These are phyloP conservation scores for Protosalanx chinensis DNA, from an alignment of 2,797 vertebrate genomes.

Conservation along the genomic window DNA sequence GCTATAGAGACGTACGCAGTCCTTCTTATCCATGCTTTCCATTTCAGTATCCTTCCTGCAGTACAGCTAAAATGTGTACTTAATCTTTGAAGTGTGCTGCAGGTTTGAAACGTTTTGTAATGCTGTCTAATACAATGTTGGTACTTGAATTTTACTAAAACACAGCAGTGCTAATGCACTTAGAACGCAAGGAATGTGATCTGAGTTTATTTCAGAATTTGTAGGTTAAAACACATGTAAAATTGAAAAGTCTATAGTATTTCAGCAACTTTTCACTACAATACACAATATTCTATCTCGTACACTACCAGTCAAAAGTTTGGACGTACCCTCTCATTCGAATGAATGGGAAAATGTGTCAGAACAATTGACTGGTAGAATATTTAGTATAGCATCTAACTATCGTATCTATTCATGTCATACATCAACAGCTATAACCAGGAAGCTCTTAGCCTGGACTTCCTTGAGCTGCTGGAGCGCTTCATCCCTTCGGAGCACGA, in stretches of 20 bases:
- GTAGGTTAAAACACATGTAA: neutral
- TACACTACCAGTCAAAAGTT: too few species aligned
- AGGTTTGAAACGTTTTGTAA: neutral
- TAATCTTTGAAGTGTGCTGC: neutral
- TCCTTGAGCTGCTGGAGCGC: conserved; percentile 89
- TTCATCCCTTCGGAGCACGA: conserved; percentile 90
- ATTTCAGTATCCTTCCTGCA: neutral
- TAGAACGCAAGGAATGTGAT: neutral
- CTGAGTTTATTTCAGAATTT: neutral
- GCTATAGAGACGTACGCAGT: conserved; percentile 83
- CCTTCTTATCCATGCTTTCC: neutral
- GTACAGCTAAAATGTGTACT: neutral
- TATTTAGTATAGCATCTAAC: too few species aligned
- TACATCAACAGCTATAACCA: conserved; percentile 78
- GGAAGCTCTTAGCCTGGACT: conserved; percentile 84
- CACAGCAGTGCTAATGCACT: neutral
- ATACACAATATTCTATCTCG: too few species aligned
- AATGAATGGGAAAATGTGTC: too few species aligned
- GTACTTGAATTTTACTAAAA: neutral
- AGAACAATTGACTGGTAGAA: too few species aligned
- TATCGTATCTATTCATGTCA: neutral
- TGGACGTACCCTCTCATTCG: too few species aligned
- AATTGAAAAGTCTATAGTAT: neutral
- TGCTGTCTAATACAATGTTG: neutral
- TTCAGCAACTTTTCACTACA: neutral